Evolutionary conservation across 1,140 invertebrate genomes (phyloP).

Genomic region (Nasonia longicornis): DNA sequence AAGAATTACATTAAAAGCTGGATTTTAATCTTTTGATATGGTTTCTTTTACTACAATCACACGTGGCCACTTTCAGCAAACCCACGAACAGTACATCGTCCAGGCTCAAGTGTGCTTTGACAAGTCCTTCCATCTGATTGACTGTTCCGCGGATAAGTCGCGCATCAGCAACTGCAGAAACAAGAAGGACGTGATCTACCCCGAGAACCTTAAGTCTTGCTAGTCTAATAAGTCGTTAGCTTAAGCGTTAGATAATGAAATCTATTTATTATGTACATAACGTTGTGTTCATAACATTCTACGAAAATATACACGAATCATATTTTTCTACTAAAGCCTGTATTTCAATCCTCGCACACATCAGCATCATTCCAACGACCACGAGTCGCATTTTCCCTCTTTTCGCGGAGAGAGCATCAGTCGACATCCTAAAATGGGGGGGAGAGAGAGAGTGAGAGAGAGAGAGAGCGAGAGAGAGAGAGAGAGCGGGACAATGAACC

Average conservation of each 20-base stretch:
- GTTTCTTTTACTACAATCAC: too few species aligned
- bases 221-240: neutral
- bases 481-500: conserved; percentile 4
- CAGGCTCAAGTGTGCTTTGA: conserved; percentile 22
- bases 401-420: neutral
- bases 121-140: conserved; percentile 4
- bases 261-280: too few species aligned
- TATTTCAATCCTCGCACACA: too few species aligned
- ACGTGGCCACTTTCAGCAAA: neutral
- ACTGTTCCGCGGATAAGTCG: neutral
- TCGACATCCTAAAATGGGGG: neutral
- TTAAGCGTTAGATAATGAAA: too few species aligned
- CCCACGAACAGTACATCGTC: neutral
- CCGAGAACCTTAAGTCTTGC: neutral
- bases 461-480: too few species aligned
- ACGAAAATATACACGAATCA: too few species aligned
- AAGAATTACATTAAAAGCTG: neutral
- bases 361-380: too few species aligned
- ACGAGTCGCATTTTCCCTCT: neutral
- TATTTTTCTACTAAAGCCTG: too few species aligned
- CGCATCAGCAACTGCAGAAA: neutral
- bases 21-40: too few species aligned
- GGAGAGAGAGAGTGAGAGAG: too few species aligned
- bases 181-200: neutral
- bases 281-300: too few species aligned